Percentiles rank a stretch among this genome's conserved stretches.
phyloP scores from a whole-genome alignment of 2,888 invertebrate genomes.

The Micropterix aruncella region DNA sequence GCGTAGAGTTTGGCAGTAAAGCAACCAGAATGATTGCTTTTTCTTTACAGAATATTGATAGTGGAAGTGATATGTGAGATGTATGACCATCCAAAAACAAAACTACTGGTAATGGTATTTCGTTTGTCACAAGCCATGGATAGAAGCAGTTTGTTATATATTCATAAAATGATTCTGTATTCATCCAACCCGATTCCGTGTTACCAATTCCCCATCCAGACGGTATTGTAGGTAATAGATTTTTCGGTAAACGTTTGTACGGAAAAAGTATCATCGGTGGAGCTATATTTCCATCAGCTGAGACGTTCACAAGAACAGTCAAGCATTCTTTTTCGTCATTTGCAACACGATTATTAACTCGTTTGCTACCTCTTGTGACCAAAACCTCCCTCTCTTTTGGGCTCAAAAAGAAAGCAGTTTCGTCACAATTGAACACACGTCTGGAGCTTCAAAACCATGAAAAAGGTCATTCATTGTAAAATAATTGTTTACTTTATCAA shows the following conservation, averaged over 20 bases:
- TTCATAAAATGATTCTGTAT: constrained; percentile 9
- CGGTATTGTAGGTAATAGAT: constrained; percentile 6
- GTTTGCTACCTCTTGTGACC: too few relatives aligned
- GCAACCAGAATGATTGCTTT: constrained; percentile 10
- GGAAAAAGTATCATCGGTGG: constrained; percentile 11
- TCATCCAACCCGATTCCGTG: constrained; percentile 11
- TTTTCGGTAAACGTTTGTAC: constrained; percentile 7
- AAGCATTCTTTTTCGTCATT: constrained; percentile 10
- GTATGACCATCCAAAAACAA: constrained; percentile 14
- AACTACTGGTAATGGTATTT: constrained; percentile 11
- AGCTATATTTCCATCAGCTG: constrained; percentile 9
- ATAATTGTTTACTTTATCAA: too few relatives aligned
- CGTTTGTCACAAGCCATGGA: constrained; percentile 12
- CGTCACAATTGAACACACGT: too few relatives aligned
- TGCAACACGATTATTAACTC: too few relatives aligned
- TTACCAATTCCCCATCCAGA: constrained; percentile 4
- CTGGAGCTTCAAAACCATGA: too few relatives aligned
- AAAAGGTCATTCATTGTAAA: too few relatives aligned
- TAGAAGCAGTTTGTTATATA: constrained; percentile 12
- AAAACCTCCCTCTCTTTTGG: too few relatives aligned
- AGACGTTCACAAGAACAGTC: constrained; percentile 8
- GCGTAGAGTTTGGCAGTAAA: too few relatives aligned
- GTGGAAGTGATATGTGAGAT: constrained; percentile 12
- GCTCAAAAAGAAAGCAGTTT: too few relatives aligned
- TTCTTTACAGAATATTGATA: constrained; percentile 13